Evolutionary conservation across 2,113 vertebrate genomes (phyloP).

Genomic region (Plecturocebus donacophilus): DNA sequence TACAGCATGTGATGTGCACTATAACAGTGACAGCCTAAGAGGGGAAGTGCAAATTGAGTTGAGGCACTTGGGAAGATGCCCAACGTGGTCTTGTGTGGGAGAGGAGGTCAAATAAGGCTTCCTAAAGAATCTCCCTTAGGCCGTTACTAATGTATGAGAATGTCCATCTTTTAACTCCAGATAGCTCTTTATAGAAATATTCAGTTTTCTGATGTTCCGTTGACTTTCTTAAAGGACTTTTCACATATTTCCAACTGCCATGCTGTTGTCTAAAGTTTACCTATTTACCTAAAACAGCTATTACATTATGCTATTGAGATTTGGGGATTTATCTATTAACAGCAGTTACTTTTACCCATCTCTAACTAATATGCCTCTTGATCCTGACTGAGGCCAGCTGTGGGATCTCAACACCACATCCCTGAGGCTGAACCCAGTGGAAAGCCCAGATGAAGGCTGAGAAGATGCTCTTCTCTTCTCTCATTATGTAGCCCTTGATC

Average conservation of each 20-base stretch:
- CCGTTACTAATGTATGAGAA: not conserved
- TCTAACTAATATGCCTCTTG: not conserved
- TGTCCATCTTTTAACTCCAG: not conserved
- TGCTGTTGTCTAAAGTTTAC: not conserved
- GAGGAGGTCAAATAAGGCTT: not conserved
- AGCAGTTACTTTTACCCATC: not conserved
- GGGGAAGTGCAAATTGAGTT: not conserved
- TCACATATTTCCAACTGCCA: not conserved
- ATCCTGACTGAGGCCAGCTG: not conserved
- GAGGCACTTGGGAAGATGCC: not conserved
- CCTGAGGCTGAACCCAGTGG: not conserved
- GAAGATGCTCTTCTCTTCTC: not conserved
- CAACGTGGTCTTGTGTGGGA: not conserved
- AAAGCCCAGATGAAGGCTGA: not conserved
- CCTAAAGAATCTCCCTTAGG: not conserved
- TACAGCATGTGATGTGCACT: not conserved
- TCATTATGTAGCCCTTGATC: not conserved
- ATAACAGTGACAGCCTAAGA: accelerated
- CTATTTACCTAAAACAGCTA: not conserved
- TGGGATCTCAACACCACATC: not conserved
- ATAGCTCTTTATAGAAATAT: not conserved
- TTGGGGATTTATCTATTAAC: not conserved
- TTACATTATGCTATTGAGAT: not conserved
- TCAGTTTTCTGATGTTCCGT: not conserved
- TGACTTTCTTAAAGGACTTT: not conserved